These are phyloP conservation scores for Epicampocera succincta DNA, from an alignment of 2,888 invertebrate genomes.

Conservation along the genomic window DNA sequence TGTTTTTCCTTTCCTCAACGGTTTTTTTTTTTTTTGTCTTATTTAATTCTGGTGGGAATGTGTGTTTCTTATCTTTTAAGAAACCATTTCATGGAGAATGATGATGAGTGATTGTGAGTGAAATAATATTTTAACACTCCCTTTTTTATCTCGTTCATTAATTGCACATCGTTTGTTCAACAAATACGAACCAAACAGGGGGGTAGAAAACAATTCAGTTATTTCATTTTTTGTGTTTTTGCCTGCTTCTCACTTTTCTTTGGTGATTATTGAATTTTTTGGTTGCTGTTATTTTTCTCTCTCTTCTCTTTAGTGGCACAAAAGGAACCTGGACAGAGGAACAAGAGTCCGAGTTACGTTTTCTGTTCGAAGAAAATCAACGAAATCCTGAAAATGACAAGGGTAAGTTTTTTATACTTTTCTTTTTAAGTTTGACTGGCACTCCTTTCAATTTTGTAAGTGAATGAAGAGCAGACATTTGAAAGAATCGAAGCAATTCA, in stretches of 20 bases:
- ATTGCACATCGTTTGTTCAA: conserved; percentile 37
- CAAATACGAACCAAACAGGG: conserved; percentile 1
- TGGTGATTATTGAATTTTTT: conserved; percentile 11
- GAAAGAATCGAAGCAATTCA: not conserved
- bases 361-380: conserved; percentile 92
- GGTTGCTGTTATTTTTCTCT: conserved; percentile 43
- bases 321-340: conserved; percentile 90
- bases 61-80: conserved; percentile 35
- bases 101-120: conserved; percentile 63
- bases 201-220: conserved; percentile 71
- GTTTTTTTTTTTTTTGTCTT: not conserved
- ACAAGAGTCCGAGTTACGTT: conserved; percentile 92
- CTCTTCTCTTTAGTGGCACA: conserved; percentile 74
- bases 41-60: not conserved
- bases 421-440: not conserved
- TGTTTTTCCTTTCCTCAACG: conserved; percentile 7
- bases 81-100: conserved; percentile 51
- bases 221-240: conserved; percentile 56
- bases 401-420: conserved; percentile 82
- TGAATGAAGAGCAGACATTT: not conserved
- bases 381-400: conserved; percentile 86
- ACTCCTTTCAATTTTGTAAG: conserved; percentile 5
- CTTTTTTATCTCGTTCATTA: conserved; percentile 30
- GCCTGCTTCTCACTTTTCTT: conserved; percentile 33
- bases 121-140: conserved; percentile 57